Evolutionary conservation across 2,797 vertebrate genomes (phyloP).

Genomic region (Myripristis murdjan): DNA sequence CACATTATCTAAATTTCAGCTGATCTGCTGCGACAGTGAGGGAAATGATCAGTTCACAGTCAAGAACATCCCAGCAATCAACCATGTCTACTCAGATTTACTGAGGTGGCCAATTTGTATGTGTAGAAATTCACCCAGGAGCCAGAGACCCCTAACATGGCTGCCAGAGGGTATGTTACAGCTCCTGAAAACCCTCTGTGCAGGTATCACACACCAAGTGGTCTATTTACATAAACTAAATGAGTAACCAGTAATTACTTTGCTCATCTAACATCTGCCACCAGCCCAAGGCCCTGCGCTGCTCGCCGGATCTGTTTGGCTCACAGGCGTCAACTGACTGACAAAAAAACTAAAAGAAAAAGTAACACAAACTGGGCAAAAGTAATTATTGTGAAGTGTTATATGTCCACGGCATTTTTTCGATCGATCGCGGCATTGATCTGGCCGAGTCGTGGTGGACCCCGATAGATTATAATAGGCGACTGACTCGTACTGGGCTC

Average conservation of each 20-base stretch:
- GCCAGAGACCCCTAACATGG: no score
- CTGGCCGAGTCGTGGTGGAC: constrained; percentile 31
- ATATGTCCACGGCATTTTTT: constrained; percentile 44
- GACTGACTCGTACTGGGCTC: neutral
- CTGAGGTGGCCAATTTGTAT: no score
- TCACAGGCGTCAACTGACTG: constrained; percentile 12
- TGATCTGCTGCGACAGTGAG: no score
- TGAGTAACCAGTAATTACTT: constrained; percentile 62
- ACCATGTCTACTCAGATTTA: no score
- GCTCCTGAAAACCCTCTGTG: no score
- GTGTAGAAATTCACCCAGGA: no score
- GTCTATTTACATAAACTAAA: constrained; percentile 54
- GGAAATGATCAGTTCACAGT: no score
- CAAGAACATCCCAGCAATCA: no score
- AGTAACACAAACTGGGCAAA: constrained; percentile 58
- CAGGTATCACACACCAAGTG: neutral
- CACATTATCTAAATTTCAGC: no score
- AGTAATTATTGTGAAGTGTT: constrained; percentile 62
- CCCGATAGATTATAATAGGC: constrained; percentile 44
- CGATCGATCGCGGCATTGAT: constrained; percentile 62
- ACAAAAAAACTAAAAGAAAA: constrained; percentile 53
- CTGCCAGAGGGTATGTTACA: no score
- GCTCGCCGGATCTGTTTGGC: constrained; percentile 25
- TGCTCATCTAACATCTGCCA: constrained; percentile 40
- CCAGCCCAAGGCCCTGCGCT: constrained; percentile 12